Conservation (phyloP, 1,140 invertebrate species). For the Chionoecetes opilio region DNA sequence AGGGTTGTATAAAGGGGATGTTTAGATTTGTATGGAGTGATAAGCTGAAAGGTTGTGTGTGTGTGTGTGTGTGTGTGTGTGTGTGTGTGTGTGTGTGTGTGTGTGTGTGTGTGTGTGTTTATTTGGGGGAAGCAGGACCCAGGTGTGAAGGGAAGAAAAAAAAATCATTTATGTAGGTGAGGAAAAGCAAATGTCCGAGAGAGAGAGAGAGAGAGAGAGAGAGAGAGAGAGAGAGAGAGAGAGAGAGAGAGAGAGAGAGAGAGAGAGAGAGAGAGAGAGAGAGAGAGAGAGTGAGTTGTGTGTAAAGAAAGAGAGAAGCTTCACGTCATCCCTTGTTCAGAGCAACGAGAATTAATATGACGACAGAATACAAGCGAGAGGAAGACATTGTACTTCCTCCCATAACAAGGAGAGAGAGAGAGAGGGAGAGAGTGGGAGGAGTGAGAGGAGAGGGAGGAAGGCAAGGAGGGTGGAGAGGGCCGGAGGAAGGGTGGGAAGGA, state of each 20-base stretch:
- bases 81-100: no score
- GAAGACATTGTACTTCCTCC: not conserved
- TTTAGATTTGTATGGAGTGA: not conserved
- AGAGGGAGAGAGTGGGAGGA: not conserved
- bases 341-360: not conserved
- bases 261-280: not conserved
- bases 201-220: no score
- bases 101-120: no score
- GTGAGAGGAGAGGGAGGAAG: not conserved
- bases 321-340: not conserved
- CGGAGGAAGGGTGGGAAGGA: not conserved
- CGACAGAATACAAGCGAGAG: not conserved
- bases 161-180: no score
- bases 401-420: conserved; percentile 13
- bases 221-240: no score
- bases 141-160: no score
- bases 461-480: not conserved
- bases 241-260: no score
- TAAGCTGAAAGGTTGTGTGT: not conserved
- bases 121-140: no score
- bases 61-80: not conserved
- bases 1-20: not conserved
- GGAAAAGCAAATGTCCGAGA: no score
- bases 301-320: not conserved
- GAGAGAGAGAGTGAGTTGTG: not conserved